A percentile compares a stretch with the other conserved stretches of the same genome.
Conservation (phyloP, 2,113 vertebrate genomes). For the Felis chaus region DNA sequence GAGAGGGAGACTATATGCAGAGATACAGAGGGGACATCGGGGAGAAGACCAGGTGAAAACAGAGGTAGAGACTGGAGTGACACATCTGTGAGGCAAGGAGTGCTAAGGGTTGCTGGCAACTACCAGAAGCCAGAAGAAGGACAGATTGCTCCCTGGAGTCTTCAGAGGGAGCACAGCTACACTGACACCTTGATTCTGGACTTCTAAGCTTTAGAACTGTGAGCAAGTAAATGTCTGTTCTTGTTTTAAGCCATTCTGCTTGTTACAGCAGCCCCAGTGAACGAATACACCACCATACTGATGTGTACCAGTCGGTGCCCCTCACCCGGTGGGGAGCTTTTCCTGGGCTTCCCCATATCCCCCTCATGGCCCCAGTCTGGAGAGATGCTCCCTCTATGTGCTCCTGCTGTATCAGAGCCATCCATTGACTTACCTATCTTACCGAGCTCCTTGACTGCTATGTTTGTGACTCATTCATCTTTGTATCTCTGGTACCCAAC, state of each 20-base stretch:
- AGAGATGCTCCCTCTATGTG: not conserved
- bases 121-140: not conserved
- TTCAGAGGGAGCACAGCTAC: not conserved
- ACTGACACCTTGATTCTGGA: not conserved
- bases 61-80: not conserved
- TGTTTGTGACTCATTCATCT: not conserved
- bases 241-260: not conserved
- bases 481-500: not conserved
- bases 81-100: not conserved
- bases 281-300: accelerated
- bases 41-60: not conserved
- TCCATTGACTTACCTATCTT: not conserved
- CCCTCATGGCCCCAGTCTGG: accelerated
- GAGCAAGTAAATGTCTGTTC: not conserved
- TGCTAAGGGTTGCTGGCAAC: not conserved
- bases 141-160: not conserved
- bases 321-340: not conserved
- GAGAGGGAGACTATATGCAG: not conserved
- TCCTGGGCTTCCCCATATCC: not conserved
- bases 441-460: not conserved
- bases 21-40: not conserved
- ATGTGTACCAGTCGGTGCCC: not conserved
- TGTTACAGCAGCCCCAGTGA: not conserved
- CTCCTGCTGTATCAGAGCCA: not conserved
- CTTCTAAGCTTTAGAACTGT: too few relatives aligned